A percentile compares a stretch with the other conserved stretches of the same genome.
phyloP scores from a whole-genome alignment of 1,140 invertebrate genomes.

The Papilio machaon region DNA sequence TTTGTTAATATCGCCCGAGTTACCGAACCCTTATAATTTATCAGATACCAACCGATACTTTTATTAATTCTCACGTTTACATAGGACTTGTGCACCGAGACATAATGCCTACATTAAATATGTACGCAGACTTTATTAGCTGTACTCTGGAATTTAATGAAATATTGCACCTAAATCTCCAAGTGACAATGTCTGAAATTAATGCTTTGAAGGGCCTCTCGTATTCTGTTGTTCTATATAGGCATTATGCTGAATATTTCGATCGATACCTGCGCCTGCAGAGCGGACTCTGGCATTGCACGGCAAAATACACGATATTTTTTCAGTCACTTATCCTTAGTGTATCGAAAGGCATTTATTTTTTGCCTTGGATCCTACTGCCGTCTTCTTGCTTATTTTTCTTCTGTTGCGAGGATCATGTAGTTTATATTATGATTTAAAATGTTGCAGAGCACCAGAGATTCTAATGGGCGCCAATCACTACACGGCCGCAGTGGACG shows the following conservation, averaged over 20 bases:
- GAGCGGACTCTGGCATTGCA: too few relatives aligned
- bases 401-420: neutral
- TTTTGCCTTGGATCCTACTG: neutral
- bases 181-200: neutral
- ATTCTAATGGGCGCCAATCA: slow-evolving; percentile 99
- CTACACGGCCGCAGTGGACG: slow-evolving; percentile 98
- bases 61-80: slow-evolving; percentile 19
- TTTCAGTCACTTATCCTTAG: too few relatives aligned
- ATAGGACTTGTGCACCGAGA: neutral
- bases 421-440: neutral
- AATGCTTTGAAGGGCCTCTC: neutral
- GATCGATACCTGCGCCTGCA: too few relatives aligned
- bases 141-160: neutral
- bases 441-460: slow-evolving; percentile 92
- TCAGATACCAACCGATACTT: neutral
- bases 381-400: neutral
- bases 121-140: neutral
- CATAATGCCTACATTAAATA: neutral
- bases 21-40: slow-evolving; percentile 7
- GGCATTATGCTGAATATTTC: neutral
- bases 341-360: too few relatives aligned
- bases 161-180: slow-evolving; percentile 2
- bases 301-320: too few relatives aligned
- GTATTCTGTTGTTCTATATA: neutral
- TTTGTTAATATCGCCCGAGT: neutral